Base-by-base conservation (phyloP, 2,888 invertebrate genomes). In the Chalcis sispes region DNA sequence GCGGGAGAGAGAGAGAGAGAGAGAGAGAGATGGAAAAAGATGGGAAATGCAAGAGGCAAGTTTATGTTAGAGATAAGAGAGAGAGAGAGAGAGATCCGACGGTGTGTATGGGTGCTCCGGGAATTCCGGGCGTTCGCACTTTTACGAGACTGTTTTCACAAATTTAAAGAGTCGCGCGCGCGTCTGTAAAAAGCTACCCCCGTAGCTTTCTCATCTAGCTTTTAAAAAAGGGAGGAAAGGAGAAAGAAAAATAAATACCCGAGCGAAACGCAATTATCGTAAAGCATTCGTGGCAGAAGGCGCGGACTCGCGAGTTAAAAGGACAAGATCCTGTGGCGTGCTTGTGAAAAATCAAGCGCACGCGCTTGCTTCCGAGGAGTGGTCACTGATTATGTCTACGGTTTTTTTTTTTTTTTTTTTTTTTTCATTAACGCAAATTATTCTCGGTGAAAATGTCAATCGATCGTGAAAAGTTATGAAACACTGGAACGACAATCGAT, bases 121-220 rank as follows among this genome's bases (percentile, higher is more conserved):
- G 67, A 72, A 69, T 75, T 69, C 48, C 71, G 52, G 61, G 71
- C 73, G 77, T 75, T 71, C 72, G 70, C 62, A 77, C 81, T 70
- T 79, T 81, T 80, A 79, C 76, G 80, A 79, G 78, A 79, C 80
- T 80, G 79, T 79, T 81, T 81, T 81, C 81, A 75, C 81, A 80
- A 81, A 79, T 79, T 79, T 75, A 79, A 79, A 69, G 80, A 56
- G 67, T 69, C n/a, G 20, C 15, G 29, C 52, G n/a, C 8, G 67
- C 18, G 75, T 78, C 80, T 80, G 79, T 81, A 69, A 79, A 81
- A 83, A 81, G 79, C 81, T 72, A 80, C 78, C 72, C n/a, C 65
- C 70, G 62, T 72, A 73, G 72, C 61, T 72, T 72, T 65, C 72
- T 72, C 65, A 72, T 58, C 32, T 20, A 48, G 48, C 48, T 36